Evolutionary conservation across 2,113 vertebrate species (phyloP).

Genomic region (Reinhardtius hippoglossoides): DNA sequence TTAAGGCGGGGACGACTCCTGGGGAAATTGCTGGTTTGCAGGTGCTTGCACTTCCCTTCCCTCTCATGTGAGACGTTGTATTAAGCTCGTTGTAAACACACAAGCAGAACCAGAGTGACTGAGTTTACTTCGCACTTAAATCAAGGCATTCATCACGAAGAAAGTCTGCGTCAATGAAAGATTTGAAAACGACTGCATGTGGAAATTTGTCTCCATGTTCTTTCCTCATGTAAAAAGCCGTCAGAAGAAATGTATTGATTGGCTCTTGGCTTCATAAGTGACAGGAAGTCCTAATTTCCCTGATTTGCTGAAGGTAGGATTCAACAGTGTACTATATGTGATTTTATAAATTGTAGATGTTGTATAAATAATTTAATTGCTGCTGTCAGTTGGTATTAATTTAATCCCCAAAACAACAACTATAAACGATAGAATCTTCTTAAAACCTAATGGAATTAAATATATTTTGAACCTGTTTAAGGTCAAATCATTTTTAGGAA

Average conservation of each 20-base stretch:
- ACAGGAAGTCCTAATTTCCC: neutral
- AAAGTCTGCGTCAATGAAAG: conserved; percentile 30
- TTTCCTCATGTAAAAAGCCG: conserved; percentile 7
- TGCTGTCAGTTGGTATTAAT: conserved; percentile 15
- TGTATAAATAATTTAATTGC: neutral
- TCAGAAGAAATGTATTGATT: conserved; percentile 33
- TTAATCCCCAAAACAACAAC: conserved; percentile 1
- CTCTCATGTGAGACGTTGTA: conserved; percentile 22
- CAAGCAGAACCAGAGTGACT: conserved; percentile 40
- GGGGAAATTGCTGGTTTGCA: conserved; percentile 32
- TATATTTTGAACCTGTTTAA: neutral
- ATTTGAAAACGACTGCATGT: conserved; percentile 24
- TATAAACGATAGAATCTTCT: neutral
- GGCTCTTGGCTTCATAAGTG: conserved; percentile 19
- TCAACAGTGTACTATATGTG: conserved; percentile 11
- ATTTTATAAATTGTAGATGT: conserved; percentile 27
- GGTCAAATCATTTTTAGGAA: too few relatives aligned
- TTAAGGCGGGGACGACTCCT: conserved; percentile 17
- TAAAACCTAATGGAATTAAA: neutral
- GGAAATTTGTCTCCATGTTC: conserved; percentile 13
- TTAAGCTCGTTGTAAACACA: conserved; percentile 47
- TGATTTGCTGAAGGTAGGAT: too few relatives aligned
- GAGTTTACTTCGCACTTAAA: neutral
- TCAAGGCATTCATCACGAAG: conserved; percentile 41
- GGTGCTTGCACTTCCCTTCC: conserved; percentile 24